Evolutionary conservation across 2,113 vertebrate species (phyloP).

Genomic region (Vicugna pacos): DNA sequence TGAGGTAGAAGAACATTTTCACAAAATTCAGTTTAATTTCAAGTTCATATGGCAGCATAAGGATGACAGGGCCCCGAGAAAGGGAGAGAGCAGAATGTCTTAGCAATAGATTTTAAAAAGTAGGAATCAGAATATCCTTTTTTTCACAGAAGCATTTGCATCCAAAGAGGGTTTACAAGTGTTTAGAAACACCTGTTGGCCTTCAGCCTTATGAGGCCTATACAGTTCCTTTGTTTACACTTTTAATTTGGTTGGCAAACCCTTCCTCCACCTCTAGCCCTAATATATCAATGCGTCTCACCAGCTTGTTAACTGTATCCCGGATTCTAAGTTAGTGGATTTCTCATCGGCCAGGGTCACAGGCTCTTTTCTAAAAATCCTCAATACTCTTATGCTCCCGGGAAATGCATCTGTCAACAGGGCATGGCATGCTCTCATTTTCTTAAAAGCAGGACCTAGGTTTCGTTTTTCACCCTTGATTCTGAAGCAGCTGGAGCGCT

Average conservation of each 20-base stretch:
- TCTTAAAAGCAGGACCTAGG: slow-evolving; percentile 77
- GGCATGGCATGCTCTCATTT: slow-evolving; percentile 65
- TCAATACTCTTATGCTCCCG: background rate
- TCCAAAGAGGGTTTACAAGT: background rate
- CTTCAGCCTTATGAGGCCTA: background rate
- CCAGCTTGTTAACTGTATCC: slow-evolving; percentile 6
- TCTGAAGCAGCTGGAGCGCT: slow-evolving; percentile 53
- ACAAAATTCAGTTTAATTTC: slow-evolving; percentile 57
- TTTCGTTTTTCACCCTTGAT: slow-evolving; percentile 78
- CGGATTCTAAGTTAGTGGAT: background rate
- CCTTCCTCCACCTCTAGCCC: background rate
- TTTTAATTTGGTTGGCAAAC: slow-evolving; percentile 49
- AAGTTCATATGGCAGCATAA: background rate
- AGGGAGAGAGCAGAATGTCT: background rate
- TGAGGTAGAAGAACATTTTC: slow-evolving; percentile 57
- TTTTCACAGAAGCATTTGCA: background rate
- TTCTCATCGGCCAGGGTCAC: background rate
- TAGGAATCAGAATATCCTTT: background rate
- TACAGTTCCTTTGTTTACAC: slow-evolving; percentile 48
- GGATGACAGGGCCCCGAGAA: slow-evolving; percentile 6
- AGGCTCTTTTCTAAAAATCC: slow-evolving; percentile 28
- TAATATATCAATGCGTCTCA: background rate
- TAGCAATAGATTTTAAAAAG: background rate
- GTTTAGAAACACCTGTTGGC: slow-evolving; percentile 36
- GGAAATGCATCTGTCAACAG: slow-evolving; percentile 65